Evolutionary conservation across 2,113 vertebrate genomes (phyloP).

Genomic region (Artemisiospiza belli): DNA sequence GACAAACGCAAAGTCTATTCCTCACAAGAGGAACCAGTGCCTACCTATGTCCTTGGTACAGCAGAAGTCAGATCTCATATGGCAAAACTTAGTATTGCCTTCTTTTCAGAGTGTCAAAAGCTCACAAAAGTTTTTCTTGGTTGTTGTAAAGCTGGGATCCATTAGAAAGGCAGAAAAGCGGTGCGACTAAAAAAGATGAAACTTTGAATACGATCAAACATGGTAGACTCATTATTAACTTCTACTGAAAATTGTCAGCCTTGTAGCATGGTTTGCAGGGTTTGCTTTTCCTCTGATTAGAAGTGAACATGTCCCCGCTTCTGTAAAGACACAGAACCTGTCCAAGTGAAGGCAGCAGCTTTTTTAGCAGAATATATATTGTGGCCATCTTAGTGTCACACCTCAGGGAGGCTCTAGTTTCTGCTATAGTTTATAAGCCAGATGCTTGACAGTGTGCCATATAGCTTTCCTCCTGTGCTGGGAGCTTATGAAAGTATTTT

Average conservation of each 20-base stretch:
- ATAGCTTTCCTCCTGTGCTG: background rate
- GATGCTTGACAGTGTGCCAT: background rate
- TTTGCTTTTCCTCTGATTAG: background rate
- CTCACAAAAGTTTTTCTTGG: background rate
- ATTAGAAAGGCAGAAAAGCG: background rate
- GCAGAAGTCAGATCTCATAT: background rate
- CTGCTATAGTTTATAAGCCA: background rate
- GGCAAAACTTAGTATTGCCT: background rate
- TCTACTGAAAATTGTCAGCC: background rate
- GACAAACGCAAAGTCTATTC: background rate
- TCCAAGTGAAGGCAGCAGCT: background rate
- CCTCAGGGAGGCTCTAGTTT: background rate
- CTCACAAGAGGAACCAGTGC: background rate
- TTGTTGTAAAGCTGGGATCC: background rate
- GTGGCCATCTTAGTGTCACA: background rate
- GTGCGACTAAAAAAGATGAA: background rate
- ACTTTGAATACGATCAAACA: background rate
- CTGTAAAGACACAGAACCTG: background rate
- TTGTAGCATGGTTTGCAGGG: background rate
- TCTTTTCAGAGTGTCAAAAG: background rate
- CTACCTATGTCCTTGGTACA: background rate
- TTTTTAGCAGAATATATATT: background rate
- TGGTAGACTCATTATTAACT: background rate
- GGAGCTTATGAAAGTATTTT: background rate
- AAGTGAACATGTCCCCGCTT: background rate